Evolutionary conservation across 1,140 invertebrate genomes (phyloP).

Genomic region (Leptinotarsa undecemlineata): DNA sequence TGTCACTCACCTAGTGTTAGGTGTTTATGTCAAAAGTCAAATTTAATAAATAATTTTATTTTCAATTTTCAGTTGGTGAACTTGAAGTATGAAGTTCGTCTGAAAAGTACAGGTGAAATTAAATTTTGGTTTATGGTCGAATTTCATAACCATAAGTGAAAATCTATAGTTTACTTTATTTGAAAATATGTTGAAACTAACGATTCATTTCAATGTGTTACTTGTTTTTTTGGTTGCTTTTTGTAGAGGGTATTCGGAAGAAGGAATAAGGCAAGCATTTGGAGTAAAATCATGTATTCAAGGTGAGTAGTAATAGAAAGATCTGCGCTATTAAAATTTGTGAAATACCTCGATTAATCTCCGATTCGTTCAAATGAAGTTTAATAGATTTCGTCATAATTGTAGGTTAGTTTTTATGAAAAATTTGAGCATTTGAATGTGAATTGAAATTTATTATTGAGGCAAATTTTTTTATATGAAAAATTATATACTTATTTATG

Average conservation of each 20-base stretch:
- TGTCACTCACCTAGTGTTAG: no score
- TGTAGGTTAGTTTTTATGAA: neutral
- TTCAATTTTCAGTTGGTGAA: neutral
- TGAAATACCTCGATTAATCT: neutral
- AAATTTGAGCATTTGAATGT: neutral
- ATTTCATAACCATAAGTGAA: neutral
- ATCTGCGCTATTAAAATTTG: neutral
- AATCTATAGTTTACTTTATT: neutral
- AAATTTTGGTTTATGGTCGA: neutral
- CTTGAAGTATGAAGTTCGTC: neutral
- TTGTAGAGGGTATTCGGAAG: neutral
- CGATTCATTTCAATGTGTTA: neutral
- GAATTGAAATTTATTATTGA: neutral
- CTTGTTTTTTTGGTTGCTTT: neutral
- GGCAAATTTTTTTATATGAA: neutral
- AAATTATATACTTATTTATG: neutral
- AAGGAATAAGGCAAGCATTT: neutral
- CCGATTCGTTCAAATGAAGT: neutral
- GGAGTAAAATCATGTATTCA: neutral
- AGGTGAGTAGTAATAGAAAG: conserved; percentile 5
- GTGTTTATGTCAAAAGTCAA: no score
- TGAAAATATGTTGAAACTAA: neutral
- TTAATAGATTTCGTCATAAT: neutral
- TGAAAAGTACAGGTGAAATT: neutral
- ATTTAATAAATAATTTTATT: neutral